Evolutionary conservation across 2,888 invertebrate species (phyloP), one percentile per base, ranked within the genome.

Genomic region (Sarcophaga carnaria): DNA sequence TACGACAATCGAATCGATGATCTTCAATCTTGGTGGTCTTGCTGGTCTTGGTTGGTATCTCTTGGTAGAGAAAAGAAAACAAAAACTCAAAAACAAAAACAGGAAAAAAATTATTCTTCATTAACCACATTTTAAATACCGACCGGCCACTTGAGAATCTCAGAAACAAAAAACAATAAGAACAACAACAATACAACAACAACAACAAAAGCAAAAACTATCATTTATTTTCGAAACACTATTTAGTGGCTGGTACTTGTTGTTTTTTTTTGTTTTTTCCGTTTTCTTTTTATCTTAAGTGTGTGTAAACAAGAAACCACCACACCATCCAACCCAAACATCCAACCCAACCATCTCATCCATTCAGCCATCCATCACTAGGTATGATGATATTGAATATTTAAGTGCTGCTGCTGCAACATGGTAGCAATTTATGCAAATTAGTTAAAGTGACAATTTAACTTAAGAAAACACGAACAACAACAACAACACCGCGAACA

Each of bases 351-450:
- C 12, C 47, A 49, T 49, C 11, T 49, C 54, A 54, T 54, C 54
- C 54, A 54, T 2, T 17, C 54, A 54, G 0, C 14, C 14, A 54
- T 54, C 54, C 54, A 17, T 54, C 72, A 70, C 25, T 27, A 17
- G 37, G 27, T 0, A n/a, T 12, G 45, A 37, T n/a, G 27, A 59
- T 54, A 71, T 10, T 49, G 8, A 70, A 6, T 47, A 25, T 37
- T 70, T 6, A 70, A 49, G 59, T 59, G 37, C 20, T 22, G 12
- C 49, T 62, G 80, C 70, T 80, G 80, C 80, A 77, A 85, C 84
- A 85, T 85, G 84, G 84, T 85, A 80, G 80, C 84, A 80, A 67
- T 76, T 80, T 80, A 85, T 85, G 84, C 84, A 85, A 85, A 85
- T 85, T 85, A 85, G 76, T 80, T 67, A 80, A 85, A 85, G 84